A percentile compares a stretch with the other conserved stretches of the same genome.
phyloP scores from a whole-genome alignment of 2,888 invertebrate genomes.

The Athalia circularis region DNA sequence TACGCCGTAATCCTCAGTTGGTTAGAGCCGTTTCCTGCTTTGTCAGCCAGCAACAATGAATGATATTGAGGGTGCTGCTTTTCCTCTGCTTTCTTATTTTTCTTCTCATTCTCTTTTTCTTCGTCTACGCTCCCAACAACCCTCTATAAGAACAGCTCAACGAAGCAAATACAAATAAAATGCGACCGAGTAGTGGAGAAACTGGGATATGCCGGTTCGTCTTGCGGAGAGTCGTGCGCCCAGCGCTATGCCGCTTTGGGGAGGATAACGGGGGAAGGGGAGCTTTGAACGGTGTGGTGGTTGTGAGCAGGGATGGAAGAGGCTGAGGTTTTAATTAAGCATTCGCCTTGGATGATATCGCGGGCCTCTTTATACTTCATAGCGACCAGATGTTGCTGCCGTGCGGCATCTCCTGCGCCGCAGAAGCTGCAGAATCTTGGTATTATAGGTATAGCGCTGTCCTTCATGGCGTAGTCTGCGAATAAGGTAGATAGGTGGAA shows the following conservation, averaged over 20 bases:
- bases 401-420: slow-evolving; percentile 26
- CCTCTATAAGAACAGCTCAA: slow-evolving; percentile 35
- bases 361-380: slow-evolving; percentile 77
- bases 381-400: slow-evolving; percentile 76
- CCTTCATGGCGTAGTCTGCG: too few relatives aligned
- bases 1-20: slow-evolving; percentile 31
- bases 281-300: slow-evolving; percentile 50
- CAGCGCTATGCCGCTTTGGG: background rate
- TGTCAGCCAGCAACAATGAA: slow-evolving; percentile 44
- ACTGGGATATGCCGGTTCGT: background rate
- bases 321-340: slow-evolving; percentile 74
- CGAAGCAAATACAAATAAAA: slow-evolving; percentile 36
- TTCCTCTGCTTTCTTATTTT: slow-evolving; percentile 49
- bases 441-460: background rate
- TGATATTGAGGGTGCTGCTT: slow-evolving; percentile 44
- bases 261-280: slow-evolving; percentile 55
- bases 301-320: slow-evolving; percentile 44
- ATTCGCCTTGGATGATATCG: slow-evolving; percentile 73
- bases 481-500: too few relatives aligned
- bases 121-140: background rate
- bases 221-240: slow-evolving; percentile 35
- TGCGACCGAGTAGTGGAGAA: slow-evolving; percentile 8
- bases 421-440: slow-evolving; percentile 3
- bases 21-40: slow-evolving; percentile 35
- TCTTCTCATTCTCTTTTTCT: slow-evolving; percentile 47